phyloP scores from a whole-genome alignment of 2,113 vertebrate species.

The Petrocephalus zakoni region DNA sequence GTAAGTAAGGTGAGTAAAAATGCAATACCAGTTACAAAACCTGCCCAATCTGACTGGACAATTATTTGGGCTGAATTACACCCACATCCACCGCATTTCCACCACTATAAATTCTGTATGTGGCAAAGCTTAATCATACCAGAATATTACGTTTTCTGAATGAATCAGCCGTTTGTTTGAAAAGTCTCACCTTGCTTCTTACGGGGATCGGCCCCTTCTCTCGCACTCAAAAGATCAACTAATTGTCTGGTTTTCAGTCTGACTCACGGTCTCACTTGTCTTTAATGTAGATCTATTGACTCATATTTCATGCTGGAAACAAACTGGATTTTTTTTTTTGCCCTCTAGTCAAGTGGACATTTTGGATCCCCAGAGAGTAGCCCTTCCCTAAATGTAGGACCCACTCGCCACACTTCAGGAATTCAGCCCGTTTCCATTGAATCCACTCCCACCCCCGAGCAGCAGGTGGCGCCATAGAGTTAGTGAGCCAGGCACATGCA shows the following conservation, averaged over 20 bases:
- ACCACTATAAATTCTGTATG: neutral
- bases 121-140: neutral
- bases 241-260: neutral
- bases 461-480: constrained; percentile 29
- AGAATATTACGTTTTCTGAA: neutral
- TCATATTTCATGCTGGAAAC: neutral
- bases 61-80: constrained; percentile 7
- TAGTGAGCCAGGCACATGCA: constrained; percentile 46
- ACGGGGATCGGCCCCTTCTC: neutral
- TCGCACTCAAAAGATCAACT: neutral
- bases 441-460: neutral
- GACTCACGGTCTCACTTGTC: neutral
- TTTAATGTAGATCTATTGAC: neutral
- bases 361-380: neutral
- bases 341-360: neutral
- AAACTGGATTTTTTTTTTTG: neutral
- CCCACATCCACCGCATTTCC: neutral
- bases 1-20: neutral
- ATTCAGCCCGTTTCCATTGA: neutral
- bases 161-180: constrained; percentile 3
- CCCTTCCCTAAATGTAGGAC: neutral
- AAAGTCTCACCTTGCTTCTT: neutral
- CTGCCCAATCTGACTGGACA: neutral
- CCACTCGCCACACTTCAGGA: neutral
- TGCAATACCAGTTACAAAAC: neutral